A percentile compares a stretch with the other conserved stretches of the same genome.
Evolutionary conservation across 2,113 vertebrate species (phyloP).

Genomic region (Saccopteryx leptura): DNA sequence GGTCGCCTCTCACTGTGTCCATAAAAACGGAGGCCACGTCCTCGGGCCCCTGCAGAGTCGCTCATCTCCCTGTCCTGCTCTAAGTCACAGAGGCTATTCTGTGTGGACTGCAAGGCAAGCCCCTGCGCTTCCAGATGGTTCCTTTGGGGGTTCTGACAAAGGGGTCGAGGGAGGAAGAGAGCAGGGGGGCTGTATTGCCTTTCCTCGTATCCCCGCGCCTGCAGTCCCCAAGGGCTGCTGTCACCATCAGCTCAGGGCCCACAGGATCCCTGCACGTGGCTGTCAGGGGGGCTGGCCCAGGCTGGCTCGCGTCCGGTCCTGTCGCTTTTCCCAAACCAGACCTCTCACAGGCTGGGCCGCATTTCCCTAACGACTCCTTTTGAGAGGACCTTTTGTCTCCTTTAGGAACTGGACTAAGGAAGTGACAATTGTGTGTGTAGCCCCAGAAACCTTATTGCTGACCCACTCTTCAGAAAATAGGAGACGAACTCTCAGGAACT

Average conservation of each 20-base stretch:
- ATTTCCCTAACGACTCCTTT: neutral
- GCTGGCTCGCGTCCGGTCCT: neutral
- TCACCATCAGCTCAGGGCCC: accelerated
- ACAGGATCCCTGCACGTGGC: neutral
- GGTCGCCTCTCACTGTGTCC: neutral
- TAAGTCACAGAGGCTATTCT: neutral
- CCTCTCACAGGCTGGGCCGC: neutral
- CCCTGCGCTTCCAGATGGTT: neutral
- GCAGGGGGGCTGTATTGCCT: accelerated
- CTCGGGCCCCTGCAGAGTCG: neutral
- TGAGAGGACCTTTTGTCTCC: neutral
- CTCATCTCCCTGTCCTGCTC: neutral
- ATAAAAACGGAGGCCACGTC: no score
- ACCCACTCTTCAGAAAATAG: neutral
- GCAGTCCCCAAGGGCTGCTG: no score
- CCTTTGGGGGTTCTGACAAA: neutral
- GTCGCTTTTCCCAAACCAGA: neutral
- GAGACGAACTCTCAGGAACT: neutral
- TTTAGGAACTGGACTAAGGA: neutral
- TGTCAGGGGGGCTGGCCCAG: no score
- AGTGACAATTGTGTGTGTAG: neutral
- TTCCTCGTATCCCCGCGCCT: neutral
- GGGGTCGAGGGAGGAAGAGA: neutral
- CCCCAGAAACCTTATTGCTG: neutral
- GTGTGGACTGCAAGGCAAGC: neutral